Evolutionary conservation across 2,888 invertebrate species (phyloP), one percentile per base, ranked within the genome.

Genomic region (Pristionchus fissidentatus): DNA sequence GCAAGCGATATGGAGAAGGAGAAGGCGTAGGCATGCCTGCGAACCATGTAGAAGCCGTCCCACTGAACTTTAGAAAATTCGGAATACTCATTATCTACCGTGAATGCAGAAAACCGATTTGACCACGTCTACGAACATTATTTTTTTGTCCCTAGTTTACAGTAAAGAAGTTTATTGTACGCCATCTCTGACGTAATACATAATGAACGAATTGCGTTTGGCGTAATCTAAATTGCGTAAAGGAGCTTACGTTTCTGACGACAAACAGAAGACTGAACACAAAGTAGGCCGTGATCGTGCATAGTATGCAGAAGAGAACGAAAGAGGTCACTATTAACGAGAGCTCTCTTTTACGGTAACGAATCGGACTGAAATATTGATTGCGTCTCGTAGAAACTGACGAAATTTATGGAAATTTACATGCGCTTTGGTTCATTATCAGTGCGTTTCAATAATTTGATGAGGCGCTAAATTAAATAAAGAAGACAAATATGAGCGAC

Each of bases 221-320:
- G n/a, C n/a, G n/a, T n/a, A 41, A n/a, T n/a, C n/a, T n/a, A n/a
- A n/a, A n/a, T n/a, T n/a, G n/a, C n/a, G n/a, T n/a, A n/a, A n/a
- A n/a, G n/a, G n/a, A n/a, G n/a, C 70, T 70, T 41, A 70, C 70
- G 41, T 70, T 26, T 19, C 22, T 4, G 0, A 38, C 70, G 10
- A 70, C n/a, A 41, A 70, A 70, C n/a, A 70, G 38, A n/a, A 70
- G 70, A 70, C 41, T 70, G 41, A 38, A 70, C n/a, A 70, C 70
- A 41, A 41, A 70, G 13, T 41, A 70, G 8, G 41, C 38, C 5
- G 70, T 41, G 8, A 70, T n/a, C 0, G 70, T 70, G n/a, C 70
- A 70, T 3, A 70, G 41, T 19, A 41, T 41, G 26, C 62, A 41
- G 70, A 70, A 70, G n/a, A 70, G 70, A 70, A 70, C 70, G n/a